These are phyloP conservation scores for Hippocampus abdominalis DNA, from an alignment of 2,113 vertebrate genomes.

Conservation along the genomic window DNA sequence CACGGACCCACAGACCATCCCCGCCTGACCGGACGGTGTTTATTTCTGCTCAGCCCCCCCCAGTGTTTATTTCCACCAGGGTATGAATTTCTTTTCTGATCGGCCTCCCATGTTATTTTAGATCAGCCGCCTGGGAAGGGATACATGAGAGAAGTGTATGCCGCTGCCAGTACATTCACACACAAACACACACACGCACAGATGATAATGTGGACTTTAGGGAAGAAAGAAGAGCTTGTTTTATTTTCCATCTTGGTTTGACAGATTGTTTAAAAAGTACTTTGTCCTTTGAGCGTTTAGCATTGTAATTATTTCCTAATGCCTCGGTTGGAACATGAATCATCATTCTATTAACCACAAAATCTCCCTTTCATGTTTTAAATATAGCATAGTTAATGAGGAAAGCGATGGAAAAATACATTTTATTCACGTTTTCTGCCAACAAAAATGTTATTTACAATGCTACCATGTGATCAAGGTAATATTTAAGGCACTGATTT, in stretches of 20 bases:
- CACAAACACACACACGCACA: background rate
- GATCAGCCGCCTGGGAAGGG: constrained; percentile 56
- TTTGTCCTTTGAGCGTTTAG: background rate
- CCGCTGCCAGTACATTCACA: constrained; percentile 28
- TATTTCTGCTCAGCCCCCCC: constrained; percentile 36
- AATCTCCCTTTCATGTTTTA: background rate
- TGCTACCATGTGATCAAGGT: no score
- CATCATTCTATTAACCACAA: background rate
- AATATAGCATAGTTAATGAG: background rate
- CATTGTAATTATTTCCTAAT: background rate
- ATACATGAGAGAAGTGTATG: constrained; percentile 61
- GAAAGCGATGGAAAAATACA: no score
- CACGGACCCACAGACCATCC: constrained; percentile 25
- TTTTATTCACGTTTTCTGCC: no score
- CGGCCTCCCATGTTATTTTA: constrained; percentile 51
- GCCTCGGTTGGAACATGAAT: background rate
- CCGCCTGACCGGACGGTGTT: constrained; percentile 30
- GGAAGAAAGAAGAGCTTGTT: background rate
- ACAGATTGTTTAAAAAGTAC: background rate
- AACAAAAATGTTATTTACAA: no score
- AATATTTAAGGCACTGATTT: no score
- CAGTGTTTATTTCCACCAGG: constrained; percentile 43
- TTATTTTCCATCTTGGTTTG: background rate
- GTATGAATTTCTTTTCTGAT: constrained; percentile 61
- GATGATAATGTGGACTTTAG: background rate